Evolutionary conservation across 1,140 invertebrate genomes (phyloP), one percentile per base, ranked within the genome.

Genomic region (Aphelinus atriplicis): DNA sequence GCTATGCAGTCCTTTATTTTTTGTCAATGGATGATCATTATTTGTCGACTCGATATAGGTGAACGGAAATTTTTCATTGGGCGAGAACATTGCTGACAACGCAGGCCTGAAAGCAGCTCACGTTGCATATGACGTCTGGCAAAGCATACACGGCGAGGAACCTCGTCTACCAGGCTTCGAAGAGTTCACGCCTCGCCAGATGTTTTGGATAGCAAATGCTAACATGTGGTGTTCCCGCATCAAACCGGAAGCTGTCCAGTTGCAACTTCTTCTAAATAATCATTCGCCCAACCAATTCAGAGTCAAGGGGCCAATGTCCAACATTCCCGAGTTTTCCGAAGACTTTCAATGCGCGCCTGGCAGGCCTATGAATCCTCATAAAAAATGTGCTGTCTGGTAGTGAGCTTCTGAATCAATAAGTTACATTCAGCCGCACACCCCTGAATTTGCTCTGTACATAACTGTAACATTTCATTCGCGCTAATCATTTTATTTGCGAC

Each of bases 311-410:
- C 94, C 96, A 1, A 86, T 98, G 43, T 95, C 95, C 55, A 99
- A 99, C 84, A 93, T 95, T 87, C 90, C 92, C 67, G 94, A 96
- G 72, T 99, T 98, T 87, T 89, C 95, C 1, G 85, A 90, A 71
- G 95, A 97, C 85, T 98, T 97, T 87, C 92, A 94, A 63, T 99
- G 97, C 86, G 93, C 94, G 0, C 71, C 88, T 1, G 93, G 92
- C 2, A 92, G 93, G 0, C 91, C 90, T 50, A 97, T 98, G 95
- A 98, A 98, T 87, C 96, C 96, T 1, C 80, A 84, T n/a, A 90
- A 95, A 0, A 98, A 97, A 84, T 99, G 97, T 88, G 89, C 90
- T 82, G 91, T 95, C 42, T 94, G 94, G 94, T 95, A 26, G 26
- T 26, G 26, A 26, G 26, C 26, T 26, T 26, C 26, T 26, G 26